A percentile compares a stretch with the other conserved stretches of the same genome.
Evolutionary conservation across 2,888 invertebrate species (phyloP).

Genomic region (Drosophila parthenogenetica): DNA sequence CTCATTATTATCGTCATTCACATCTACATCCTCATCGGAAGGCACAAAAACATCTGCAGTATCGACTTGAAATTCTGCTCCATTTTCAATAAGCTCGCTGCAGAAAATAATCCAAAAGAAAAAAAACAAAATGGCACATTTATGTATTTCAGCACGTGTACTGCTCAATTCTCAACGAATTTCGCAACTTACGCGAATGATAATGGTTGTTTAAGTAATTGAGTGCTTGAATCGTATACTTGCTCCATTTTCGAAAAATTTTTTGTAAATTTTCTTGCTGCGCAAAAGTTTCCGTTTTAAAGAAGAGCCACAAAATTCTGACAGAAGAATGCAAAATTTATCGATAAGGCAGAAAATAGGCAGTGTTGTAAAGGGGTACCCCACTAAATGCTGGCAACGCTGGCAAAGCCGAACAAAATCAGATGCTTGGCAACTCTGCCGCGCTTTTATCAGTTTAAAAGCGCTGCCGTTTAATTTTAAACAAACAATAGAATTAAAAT

Average conservation of each 20-base stretch:
- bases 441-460: not conserved
- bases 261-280: too few relatives aligned
- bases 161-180: not conserved
- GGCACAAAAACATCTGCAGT: slow-evolving; percentile 62
- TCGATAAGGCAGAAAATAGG: slow-evolving; percentile 7
- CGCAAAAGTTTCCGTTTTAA: not conserved
- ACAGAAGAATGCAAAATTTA: not conserved
- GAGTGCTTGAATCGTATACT: slow-evolving; percentile 14
- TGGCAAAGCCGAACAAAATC: not conserved
- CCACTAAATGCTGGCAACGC: not conserved
- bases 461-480: too few relatives aligned
- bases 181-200: slow-evolving; percentile 48
- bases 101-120: not conserved
- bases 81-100: slow-evolving; percentile 50
- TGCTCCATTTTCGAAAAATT: slow-evolving; percentile 31
- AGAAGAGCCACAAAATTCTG: not conserved
- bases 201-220: slow-evolving; percentile 56
- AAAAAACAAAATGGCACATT: not conserved
- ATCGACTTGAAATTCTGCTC: slow-evolving; percentile 81
- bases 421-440: not conserved
- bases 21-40: slow-evolving; percentile 70
- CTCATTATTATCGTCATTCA: slow-evolving; percentile 65
- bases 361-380: slow-evolving; percentile 33
- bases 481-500: not conserved
- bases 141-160: not conserved